Conservation (phyloP, 1,140 invertebrate species). For the Philaenus spumarius region DNA sequence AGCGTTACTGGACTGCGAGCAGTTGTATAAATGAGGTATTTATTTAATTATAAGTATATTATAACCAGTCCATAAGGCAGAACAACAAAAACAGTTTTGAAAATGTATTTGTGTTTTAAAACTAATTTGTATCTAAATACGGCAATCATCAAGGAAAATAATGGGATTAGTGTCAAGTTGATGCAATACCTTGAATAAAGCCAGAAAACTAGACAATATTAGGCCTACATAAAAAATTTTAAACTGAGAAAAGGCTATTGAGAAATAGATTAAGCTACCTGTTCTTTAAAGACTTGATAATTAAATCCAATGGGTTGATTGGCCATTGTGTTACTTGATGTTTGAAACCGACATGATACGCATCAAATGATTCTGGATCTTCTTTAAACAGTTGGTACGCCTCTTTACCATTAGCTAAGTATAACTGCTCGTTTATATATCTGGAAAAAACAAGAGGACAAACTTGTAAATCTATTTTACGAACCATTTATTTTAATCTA, state of each 20-base stretch:
- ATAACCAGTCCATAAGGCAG: no score
- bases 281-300: conserved; percentile 71
- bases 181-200: neutral
- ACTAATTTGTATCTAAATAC: no score
- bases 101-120: no score
- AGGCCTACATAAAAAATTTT: neutral
- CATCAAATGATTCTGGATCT: conserved; percentile 70
- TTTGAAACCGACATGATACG: conserved; percentile 88
- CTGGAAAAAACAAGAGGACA: conserved; percentile 26
- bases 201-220: neutral
- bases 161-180: no score
- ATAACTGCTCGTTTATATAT: conserved; percentile 88
- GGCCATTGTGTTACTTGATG: conserved; percentile 87
- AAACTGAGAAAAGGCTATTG: neutral
- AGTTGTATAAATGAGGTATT: no score
- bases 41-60: no score
- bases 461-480: no score
- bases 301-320: conserved; percentile 78
- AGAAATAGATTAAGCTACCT: conserved; percentile 47
- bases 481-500: no score
- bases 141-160: no score
- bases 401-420: conserved; percentile 63
- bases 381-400: conserved; percentile 64
- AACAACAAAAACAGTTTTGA: no score
- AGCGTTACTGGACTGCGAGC: no score